Evolutionary conservation across 2,113 vertebrate species (phyloP).

Genomic region (Octodon degus): DNA sequence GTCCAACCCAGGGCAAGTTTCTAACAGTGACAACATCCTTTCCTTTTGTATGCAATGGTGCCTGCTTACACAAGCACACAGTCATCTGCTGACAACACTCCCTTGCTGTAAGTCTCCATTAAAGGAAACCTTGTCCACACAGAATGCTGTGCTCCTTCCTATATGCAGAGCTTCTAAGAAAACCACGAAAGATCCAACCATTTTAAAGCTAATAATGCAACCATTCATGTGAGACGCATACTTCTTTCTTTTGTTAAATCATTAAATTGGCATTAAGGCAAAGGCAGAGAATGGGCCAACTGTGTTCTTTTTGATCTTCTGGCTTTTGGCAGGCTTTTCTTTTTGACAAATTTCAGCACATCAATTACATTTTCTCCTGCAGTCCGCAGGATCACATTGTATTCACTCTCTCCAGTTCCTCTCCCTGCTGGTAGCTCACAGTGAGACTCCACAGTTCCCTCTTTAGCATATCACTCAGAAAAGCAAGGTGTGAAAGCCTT

Average conservation of each 20-base stretch:
- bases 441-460: neutral
- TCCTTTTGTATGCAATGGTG: neutral
- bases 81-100: neutral
- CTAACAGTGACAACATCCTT: neutral
- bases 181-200: slow-evolving; percentile 22
- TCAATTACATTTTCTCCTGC: neutral
- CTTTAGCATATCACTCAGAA: neutral
- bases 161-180: slow-evolving; percentile 59
- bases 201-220: slow-evolving; percentile 35
- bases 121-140: neutral
- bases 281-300: neutral
- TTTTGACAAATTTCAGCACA: slow-evolving; percentile 16
- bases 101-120: rapidly evolving
- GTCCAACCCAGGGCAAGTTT: neutral
- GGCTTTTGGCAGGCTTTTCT: too few relatives aligned
- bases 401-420: neutral
- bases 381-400: neutral
- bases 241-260: neutral
- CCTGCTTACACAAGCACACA: neutral
- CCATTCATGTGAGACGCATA: neutral
- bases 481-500: slow-evolving; percentile 65
- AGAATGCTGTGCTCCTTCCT: neutral
- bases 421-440: neutral
- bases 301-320: neutral
- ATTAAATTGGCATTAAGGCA: slow-evolving; percentile 49